Conservation (phyloP, 2,797 vertebrate species). For the Sebastes jordani region DNA sequence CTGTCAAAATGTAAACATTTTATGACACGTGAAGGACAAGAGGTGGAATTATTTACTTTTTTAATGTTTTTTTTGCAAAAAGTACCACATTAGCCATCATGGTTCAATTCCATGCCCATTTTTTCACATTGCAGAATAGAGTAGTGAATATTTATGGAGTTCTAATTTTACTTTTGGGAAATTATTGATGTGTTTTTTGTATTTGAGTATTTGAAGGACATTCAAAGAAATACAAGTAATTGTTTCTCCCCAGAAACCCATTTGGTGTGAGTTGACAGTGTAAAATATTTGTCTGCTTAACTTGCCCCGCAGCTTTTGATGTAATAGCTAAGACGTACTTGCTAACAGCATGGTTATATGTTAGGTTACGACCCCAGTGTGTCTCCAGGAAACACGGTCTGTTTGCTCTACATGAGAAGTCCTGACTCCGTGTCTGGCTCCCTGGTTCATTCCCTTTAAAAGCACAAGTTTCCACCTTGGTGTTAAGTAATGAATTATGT, state of each 20-base stretch:
- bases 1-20: neutral
- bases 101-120: neutral
- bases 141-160: neutral
- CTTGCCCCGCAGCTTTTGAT: neutral
- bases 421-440: neutral
- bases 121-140: neutral
- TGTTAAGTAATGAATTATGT: neutral
- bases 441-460: neutral
- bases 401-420: constrained; percentile 16
- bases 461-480: neutral
- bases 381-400: constrained; percentile 18
- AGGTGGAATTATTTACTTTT: neutral
- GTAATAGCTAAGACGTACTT: neutral
- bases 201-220: neutral
- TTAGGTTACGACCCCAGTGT: constrained; percentile 24
- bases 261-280: neutral
- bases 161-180: accelerated
- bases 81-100: neutral
- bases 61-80: neutral
- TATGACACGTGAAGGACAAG: neutral
- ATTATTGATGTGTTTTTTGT: neutral
- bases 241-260: neutral
- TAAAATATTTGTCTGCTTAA: neutral
- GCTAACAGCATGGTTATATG: constrained; percentile 4
- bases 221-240: neutral